Evolutionary conservation across 2,888 invertebrate genomes (phyloP).

Genomic region (Panorpa germanica): DNA sequence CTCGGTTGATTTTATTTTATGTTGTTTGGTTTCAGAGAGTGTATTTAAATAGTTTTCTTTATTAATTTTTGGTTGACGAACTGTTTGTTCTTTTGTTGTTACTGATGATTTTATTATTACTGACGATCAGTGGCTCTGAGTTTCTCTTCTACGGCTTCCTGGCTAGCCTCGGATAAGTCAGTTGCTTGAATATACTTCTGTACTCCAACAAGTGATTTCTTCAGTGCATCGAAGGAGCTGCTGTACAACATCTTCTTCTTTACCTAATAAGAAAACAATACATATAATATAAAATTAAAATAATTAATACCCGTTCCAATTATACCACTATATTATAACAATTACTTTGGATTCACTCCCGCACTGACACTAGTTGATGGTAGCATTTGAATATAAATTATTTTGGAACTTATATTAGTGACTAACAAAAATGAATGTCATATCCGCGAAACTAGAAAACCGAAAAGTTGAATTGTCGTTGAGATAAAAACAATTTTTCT

Average conservation of each 20-base stretch:
- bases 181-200: conserved; percentile 96
- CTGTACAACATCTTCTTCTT: conserved; percentile 77
- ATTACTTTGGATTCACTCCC: no score
- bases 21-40: no score
- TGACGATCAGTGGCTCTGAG: conserved; percentile 88
- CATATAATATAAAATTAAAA: conserved; percentile 6
- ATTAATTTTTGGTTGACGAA: conserved; percentile 5
- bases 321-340: no score
- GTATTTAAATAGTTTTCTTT: no score
- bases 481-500: no score
- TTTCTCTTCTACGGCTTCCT: conserved; percentile 86
- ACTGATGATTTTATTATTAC: conserved; percentile 25
- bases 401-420: no score
- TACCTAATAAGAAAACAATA: conserved; percentile 25
- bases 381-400: no score
- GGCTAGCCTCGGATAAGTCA: conserved; percentile 84
- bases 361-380: no score
- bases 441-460: no score
- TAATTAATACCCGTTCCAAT: conserved; percentile 1
- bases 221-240: conserved; percentile 95
- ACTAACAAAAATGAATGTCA: no score
- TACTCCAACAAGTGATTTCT: conserved; percentile 90
- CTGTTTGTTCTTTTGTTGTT: conserved; percentile 9
- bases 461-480: no score
- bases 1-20: no score